phyloP scores from a whole-genome alignment of 1,140 invertebrate species.

The Hypsibius dujardini region DNA sequence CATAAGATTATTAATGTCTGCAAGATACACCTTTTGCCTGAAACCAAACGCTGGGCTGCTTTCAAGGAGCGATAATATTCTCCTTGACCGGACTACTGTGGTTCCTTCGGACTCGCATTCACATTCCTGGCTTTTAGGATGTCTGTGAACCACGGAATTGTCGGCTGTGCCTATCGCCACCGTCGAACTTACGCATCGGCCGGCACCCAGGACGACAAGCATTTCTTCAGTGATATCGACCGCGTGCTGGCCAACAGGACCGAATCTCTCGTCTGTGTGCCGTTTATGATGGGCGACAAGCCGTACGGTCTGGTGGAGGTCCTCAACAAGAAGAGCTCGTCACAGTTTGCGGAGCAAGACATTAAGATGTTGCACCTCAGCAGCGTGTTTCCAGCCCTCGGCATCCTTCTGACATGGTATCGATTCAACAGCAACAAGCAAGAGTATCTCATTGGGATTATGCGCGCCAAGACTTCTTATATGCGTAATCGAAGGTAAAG shows the following conservation, averaged over 20 bases:
- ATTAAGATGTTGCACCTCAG: not conserved
- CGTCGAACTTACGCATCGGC: constrained; percentile 6
- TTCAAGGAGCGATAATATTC: no score
- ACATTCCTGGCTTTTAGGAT: not conserved
- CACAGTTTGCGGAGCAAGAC: not conserved
- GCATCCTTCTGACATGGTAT: constrained; percentile 3
- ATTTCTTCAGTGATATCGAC: constrained; percentile 8
- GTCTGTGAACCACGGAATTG: constrained; percentile 3
- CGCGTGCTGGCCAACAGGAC: not conserved
- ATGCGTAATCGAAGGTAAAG: not conserved
- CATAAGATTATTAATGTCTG: no score
- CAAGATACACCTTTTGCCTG: no score
- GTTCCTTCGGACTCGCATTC: not conserved
- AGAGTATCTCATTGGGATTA: not conserved
- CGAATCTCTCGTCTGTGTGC: constrained; percentile 10
- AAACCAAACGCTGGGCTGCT: no score
- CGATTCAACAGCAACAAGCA: not conserved
- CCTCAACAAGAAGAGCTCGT: constrained; percentile 9
- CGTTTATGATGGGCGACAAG: not conserved
- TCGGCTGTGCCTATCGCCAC: constrained; percentile 9
- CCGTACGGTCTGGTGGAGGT: constrained; percentile 11
- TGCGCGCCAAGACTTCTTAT: not conserved
- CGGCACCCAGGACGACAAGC: not conserved
- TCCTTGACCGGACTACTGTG: no score
- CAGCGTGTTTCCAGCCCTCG: constrained; percentile 12